phyloP scores from a whole-genome alignment of 2,797 vertebrate genomes.

The Falco novaeseelandiae region DNA sequence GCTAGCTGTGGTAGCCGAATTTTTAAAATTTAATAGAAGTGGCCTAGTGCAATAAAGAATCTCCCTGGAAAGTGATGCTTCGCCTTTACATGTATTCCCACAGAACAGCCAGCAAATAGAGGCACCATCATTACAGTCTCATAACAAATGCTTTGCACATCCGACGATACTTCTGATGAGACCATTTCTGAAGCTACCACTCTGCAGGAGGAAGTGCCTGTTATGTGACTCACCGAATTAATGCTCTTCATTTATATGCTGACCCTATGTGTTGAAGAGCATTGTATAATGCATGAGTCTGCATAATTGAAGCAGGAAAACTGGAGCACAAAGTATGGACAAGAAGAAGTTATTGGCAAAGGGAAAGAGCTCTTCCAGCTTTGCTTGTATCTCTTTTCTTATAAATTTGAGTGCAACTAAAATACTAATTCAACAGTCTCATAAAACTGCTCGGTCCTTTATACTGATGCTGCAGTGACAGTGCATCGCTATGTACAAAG shows the following conservation, averaged over 20 bases:
- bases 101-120: neutral
- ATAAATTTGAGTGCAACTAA: neutral
- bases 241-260: slow-evolving; percentile 26
- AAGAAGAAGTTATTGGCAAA: neutral
- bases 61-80: neutral
- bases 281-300: slow-evolving; percentile 48
- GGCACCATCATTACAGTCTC: neutral
- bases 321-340: neutral
- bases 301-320: slow-evolving; percentile 29
- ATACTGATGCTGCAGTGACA: neutral
- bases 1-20: neutral
- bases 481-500: neutral
- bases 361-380: neutral
- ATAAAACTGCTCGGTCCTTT: neutral
- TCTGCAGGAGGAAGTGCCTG: neutral
- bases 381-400: neutral
- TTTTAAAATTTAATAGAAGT: neutral
- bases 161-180: neutral
- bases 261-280: neutral
- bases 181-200: neutral
- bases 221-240: neutral
- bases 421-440: neutral
- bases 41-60: neutral
- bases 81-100: neutral
- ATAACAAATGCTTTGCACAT: neutral